Percentiles rank a stretch among this genome's conserved stretches.
Evolutionary conservation across 2,113 vertebrate species (phyloP).

Genomic region (Cygnus buccinator): DNA sequence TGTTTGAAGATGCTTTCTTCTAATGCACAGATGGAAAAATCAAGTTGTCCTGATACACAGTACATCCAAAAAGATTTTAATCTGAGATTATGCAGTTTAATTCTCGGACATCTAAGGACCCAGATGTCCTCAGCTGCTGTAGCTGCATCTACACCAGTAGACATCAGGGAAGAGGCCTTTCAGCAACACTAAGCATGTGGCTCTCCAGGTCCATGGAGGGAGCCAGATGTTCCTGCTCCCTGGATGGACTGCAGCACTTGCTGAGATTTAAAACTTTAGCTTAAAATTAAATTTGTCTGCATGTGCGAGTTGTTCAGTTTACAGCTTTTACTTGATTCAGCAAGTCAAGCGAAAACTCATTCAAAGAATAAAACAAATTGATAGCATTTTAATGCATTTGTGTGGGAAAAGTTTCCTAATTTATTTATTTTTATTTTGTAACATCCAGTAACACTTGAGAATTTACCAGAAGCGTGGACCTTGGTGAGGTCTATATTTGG

Average conservation of each 20-base stretch:
- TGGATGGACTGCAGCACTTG: neutral
- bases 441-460: neutral
- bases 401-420: neutral
- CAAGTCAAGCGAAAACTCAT: neutral
- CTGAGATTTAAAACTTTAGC: neutral
- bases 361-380: neutral
- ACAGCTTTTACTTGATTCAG: neutral
- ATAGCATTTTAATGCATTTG: neutral
- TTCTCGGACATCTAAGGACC: neutral
- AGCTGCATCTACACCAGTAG: neutral
- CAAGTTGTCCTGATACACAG: neutral
- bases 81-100: neutral
- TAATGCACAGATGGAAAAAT: neutral
- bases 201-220: neutral
- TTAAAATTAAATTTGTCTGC: neutral
- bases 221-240: neutral
- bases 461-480: neutral
- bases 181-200: neutral
- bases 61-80: neutral
- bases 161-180: neutral
- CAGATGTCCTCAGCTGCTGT: neutral
- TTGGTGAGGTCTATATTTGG: neutral
- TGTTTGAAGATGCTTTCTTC: neutral
- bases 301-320: rapidly evolving
- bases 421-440: neutral